Base-by-base conservation (phyloP, 2,113 vertebrate genomes). In the Mastomys coucha region DNA sequence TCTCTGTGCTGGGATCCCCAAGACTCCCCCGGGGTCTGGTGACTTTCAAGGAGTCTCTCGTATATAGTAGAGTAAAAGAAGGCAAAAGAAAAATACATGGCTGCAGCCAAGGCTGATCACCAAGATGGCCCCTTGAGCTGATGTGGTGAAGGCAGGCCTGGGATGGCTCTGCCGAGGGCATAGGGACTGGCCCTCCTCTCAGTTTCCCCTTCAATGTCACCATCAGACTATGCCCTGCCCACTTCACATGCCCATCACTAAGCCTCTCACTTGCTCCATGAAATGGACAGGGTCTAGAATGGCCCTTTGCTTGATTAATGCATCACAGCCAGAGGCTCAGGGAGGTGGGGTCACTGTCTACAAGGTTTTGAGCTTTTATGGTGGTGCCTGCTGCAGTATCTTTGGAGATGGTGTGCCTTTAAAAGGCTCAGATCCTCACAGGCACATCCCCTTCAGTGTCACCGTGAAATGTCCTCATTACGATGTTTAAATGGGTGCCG, bases 221-320 rank as follows among this genome's bases (percentile, higher is more conserved):
- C 24, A 16, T 70, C 53, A 51, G 0, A 17, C 31, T 2, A 26
- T 7, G 8, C 5, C 58, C 28, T 78, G 24, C 9, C 51, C 2
- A 12, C 36, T 45, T 13, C 7, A 33, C 67, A 2, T 9, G 8
- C 24, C 70, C 39, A 53, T 26, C n/a, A 0, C 1, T 5, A n/a
- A 16, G 1, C 58, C 17, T 67, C 51, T 56, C 14, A 9, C 6
- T 58, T 26, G 33, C 91, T 75, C 76, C 7, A 0, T 2, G n/a
- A n/a, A 24, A 24, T 1, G 4, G 12, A 3, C 3, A 28, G 51
- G 36, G 63, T 17, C 60, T 36, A 17, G 14, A 19, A 6, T 12
- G 20, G n/a, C 11, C 53, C 76, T 78, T 51, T 58, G 5, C 56
- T 28, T 58, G 1, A 4, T 60, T 56, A 11, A 26, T 20, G 3